Evolutionary conservation across 2,113 vertebrate species (phyloP).

Genomic region (Leucoraja erinaceus): DNA sequence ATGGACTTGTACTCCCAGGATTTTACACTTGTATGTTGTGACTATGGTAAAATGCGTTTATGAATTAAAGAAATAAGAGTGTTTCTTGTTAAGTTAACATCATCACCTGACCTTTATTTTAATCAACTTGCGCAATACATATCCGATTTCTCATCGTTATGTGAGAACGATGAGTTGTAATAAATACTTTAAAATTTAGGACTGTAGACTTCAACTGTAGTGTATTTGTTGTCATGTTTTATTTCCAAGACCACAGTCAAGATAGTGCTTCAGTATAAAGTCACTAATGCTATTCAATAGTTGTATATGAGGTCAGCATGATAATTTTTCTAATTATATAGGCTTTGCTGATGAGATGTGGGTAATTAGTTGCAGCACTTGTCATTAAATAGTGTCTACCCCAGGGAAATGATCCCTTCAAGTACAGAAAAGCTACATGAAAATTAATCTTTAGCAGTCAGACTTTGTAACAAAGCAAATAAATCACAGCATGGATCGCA

Average conservation of each 20-base stretch:
- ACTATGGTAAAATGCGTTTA: neutral
- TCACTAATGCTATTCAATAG: constrained; percentile 4
- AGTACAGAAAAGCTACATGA: neutral
- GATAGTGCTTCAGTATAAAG: neutral
- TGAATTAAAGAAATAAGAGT: neutral
- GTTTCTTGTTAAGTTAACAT: neutral
- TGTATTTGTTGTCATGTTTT: neutral
- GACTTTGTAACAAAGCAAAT: constrained; percentile 25
- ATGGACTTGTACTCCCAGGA: no score
- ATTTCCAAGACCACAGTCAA: neutral
- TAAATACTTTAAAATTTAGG: neutral
- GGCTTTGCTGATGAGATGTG: constrained; percentile 34
- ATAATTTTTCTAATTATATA: constrained; percentile 36
- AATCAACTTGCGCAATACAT: neutral
- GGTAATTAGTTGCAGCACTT: constrained; percentile 32
- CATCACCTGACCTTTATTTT: neutral
- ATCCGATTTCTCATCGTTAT: neutral
- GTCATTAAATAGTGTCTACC: constrained; percentile 2
- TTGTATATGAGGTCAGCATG: constrained; percentile 28
- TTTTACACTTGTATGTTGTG: neutral
- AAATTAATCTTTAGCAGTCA: constrained; percentile 13
- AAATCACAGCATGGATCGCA: constrained; percentile 16
- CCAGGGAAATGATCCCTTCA: constrained; percentile 20
- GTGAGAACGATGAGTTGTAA: neutral
- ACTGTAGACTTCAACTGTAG: neutral